Percentiles rank a stretch among this genome's conserved stretches.
Evolutionary conservation across 2,797 vertebrate genomes (phyloP).

Genomic region (Falco novaeseelandiae): DNA sequence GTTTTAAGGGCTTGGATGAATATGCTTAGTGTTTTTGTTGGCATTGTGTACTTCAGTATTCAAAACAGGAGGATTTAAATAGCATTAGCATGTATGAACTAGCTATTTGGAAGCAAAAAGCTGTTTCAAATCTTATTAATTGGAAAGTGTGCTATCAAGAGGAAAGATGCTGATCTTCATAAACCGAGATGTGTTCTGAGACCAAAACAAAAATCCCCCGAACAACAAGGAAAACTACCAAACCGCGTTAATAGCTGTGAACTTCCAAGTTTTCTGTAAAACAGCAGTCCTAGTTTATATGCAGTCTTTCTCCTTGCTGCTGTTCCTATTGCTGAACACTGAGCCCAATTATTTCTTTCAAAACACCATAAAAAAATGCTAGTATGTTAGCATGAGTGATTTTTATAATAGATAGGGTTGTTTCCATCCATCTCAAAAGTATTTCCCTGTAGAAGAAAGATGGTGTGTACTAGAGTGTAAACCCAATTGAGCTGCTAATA

Average conservation of each 20-base stretch:
- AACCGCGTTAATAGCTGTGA: neutral
- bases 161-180: neutral
- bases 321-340: neutral
- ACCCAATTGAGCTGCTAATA: conserved; percentile 12
- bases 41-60: neutral
- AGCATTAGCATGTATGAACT: neutral
- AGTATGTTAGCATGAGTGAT: conserved; percentile 9
- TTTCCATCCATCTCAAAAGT: conserved; percentile 17
- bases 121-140: neutral
- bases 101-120: neutral
- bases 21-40: neutral
- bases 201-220: neutral
- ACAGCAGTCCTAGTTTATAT: neutral
- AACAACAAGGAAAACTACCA: neutral
- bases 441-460: conserved; percentile 31
- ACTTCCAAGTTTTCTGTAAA: neutral
- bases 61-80: conserved; percentile 6
- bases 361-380: neutral
- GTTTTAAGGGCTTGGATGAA: neutral
- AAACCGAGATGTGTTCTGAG: neutral
- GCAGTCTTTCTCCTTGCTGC: neutral
- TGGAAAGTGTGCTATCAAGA: neutral
- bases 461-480: conserved; percentile 32
- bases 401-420: conserved; percentile 28
- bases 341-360: conserved; percentile 19